phyloP scores from a whole-genome alignment of 1,140 invertebrate genomes.

The Lethocerus indicus region DNA sequence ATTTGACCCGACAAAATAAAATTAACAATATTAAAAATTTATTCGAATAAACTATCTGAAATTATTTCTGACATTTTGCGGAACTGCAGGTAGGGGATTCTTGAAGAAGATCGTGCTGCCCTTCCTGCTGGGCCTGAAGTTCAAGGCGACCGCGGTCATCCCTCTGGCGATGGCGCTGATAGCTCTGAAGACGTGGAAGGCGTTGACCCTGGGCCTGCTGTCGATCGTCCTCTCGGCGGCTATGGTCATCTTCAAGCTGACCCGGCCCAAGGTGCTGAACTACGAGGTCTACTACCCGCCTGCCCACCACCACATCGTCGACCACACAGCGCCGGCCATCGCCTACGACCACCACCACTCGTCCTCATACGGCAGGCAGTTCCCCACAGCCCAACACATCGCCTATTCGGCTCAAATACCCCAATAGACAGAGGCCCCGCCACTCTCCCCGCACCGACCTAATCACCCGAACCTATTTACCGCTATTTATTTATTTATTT shows the following conservation, averaged over 20 bases:
- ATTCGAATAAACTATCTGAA: not conserved
- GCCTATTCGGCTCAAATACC: too few relatives aligned
- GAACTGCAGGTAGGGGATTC: conserved; percentile 46
- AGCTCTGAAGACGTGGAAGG: conserved; percentile 74
- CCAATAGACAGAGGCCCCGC: too few relatives aligned
- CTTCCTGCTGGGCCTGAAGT: conserved; percentile 65
- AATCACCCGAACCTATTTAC: too few relatives aligned
- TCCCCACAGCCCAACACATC: too few relatives aligned
- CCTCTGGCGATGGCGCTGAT: conserved; percentile 62
- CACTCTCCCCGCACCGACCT: too few relatives aligned
- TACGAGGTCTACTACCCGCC: conserved; percentile 69
- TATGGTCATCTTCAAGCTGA: conserved; percentile 66
- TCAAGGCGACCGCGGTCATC: conserved; percentile 64
- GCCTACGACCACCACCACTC: too few relatives aligned
- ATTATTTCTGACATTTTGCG: conserved; percentile 17
- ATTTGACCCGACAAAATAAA: not conserved
- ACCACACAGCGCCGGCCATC: too few relatives aligned
- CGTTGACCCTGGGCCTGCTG: conserved; percentile 62
- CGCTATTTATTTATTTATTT: too few relatives aligned
- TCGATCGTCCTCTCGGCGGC: conserved; percentile 49
- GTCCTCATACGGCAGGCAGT: too few relatives aligned
- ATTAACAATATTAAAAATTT: not conserved
- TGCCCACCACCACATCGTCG: conserved; percentile 26
- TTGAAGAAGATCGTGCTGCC: conserved; percentile 69
- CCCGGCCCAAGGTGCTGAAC: conserved; percentile 59